Conservation (phyloP, 2,113 vertebrate species). For the Illadopsis cleaveri region DNA sequence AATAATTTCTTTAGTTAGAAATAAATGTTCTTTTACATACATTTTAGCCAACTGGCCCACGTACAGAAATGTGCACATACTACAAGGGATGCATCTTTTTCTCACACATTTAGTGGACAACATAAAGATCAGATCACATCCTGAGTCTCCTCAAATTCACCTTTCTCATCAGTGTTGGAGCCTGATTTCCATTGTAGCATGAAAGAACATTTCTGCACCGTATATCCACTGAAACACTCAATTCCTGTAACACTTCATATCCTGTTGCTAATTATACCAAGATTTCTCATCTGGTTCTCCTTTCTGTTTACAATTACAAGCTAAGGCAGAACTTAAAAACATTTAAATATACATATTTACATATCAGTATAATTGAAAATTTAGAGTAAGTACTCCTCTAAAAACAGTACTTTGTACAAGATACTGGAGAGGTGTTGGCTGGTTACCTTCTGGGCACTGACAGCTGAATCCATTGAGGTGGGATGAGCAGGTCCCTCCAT, state of each 20-base stretch:
- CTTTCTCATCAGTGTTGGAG: background rate
- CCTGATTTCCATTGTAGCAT: background rate
- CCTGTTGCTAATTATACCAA: background rate
- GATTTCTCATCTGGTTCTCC: background rate
- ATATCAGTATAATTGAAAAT: background rate
- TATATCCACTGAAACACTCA: background rate
- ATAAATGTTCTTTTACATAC: background rate
- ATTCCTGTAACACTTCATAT: background rate
- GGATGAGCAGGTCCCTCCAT: constrained; percentile 88
- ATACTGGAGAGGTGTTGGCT: background rate
- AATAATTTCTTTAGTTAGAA: background rate
- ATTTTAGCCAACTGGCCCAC: background rate
- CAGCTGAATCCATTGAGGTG: constrained; percentile 85
- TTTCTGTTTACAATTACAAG: background rate
- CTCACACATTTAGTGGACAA: background rate
- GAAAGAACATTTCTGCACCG: background rate
- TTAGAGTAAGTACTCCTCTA: background rate
- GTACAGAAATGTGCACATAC: background rate
- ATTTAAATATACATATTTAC: background rate
- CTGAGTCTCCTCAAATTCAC: background rate
- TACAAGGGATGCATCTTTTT: background rate
- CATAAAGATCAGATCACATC: background rate
- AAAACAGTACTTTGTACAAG: background rate
- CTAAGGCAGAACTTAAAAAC: background rate
- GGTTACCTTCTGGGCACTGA: constrained; percentile 89